These are phyloP conservation scores for Lomographa bimaculata DNA, from an alignment of 2,888 invertebrate species.

Conservation along the genomic window DNA sequence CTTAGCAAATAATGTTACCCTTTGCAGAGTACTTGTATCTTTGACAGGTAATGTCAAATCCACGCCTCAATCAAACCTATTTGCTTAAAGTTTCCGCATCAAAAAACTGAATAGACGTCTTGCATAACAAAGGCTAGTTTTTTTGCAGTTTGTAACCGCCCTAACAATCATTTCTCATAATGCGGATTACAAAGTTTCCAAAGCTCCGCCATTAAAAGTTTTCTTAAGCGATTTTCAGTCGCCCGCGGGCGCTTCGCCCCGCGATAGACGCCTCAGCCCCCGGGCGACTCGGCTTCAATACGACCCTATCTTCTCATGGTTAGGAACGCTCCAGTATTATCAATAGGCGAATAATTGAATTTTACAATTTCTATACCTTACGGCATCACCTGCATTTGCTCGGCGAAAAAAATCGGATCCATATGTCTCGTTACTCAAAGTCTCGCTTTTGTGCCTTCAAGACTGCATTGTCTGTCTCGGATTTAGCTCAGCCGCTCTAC, in stretches of 20 bases:
- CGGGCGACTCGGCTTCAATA: conserved; percentile 24
- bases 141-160: conserved; percentile 20
- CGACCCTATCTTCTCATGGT: conserved; percentile 43
- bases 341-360: conserved; percentile 77
- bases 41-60: too few relatives aligned
- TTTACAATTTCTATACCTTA: conserved; percentile 64
- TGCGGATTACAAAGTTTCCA: conserved; percentile 31
- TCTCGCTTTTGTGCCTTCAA: conserved; percentile 62
- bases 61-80: conserved; percentile 1
- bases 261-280: conserved; percentile 10
- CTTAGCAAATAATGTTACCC: too few relatives aligned
- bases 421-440: conserved; percentile 77
- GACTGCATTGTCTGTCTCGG: conserved; percentile 57
- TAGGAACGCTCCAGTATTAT: conserved; percentile 63
- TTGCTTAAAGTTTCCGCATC: conserved; percentile 1
- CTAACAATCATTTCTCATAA: conserved; percentile 29
- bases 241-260: conserved; percentile 18
- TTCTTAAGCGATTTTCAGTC: conserved; percentile 29
- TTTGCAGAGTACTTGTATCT: too few relatives aligned
- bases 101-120: not conserved
- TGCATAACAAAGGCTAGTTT: too few relatives aligned
- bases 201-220: conserved; percentile 36
- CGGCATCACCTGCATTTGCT: conserved; percentile 71
- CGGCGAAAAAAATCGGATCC: conserved; percentile 61
- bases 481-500: conserved; percentile 37